phyloP scores from a whole-genome alignment of 1,140 invertebrate genomes.

The Ips typographus region DNA sequence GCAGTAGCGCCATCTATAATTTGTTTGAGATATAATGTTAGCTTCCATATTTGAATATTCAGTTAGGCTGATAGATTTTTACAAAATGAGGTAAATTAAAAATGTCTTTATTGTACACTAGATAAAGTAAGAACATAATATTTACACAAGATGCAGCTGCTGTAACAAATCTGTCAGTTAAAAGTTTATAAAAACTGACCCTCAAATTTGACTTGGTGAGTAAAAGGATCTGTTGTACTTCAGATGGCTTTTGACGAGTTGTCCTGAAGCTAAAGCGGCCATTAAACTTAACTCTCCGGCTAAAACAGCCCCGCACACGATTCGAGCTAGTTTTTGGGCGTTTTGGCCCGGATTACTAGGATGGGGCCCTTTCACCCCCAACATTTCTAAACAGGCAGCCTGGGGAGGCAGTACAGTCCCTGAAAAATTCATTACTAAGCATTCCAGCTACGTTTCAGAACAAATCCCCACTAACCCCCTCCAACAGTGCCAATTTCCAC shows the following conservation, averaged over 20 bases:
- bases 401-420: constrained; percentile 88
- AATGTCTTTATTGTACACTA: no score
- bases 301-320: constrained; percentile 93
- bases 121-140: no score
- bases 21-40: no score
- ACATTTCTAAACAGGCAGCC: constrained; percentile 84
- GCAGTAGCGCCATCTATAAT: no score
- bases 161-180: no score
- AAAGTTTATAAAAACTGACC: no score
- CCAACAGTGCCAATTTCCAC: constrained; percentile 96
- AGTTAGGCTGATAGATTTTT: no score
- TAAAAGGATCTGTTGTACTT: constrained; percentile 55
- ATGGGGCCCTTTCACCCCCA: constrained; percentile 83
- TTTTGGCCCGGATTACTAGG: constrained; percentile 75
- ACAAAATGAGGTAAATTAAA: no score
- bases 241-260: constrained; percentile 94
- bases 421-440: constrained; percentile 8
- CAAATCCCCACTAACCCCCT: constrained; percentile 65
- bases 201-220: not conserved
- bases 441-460: not conserved
- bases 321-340: constrained; percentile 80
- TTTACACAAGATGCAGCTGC: no score
- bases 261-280: constrained; percentile 91
- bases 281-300: constrained; percentile 96
- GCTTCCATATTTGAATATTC: no score